phyloP scores from a whole-genome alignment of 2,113 vertebrate species.

The Sorex araneus region DNA sequence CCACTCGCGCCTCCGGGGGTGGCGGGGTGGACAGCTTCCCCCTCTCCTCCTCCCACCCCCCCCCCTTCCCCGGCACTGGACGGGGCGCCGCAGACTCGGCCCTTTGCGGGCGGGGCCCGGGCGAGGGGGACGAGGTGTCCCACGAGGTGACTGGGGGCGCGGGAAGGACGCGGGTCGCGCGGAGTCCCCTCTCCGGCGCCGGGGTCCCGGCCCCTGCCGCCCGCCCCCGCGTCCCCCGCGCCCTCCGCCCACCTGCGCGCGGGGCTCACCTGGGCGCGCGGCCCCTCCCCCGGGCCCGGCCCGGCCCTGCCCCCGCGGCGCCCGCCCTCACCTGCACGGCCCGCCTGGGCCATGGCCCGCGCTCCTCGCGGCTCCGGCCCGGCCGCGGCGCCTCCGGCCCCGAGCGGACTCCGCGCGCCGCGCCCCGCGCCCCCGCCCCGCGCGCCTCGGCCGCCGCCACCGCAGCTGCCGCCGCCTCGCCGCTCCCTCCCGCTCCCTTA shows the following conservation, averaged over 20 bases:
- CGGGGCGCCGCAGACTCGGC: conserved; percentile 45
- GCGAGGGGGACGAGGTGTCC: conserved; percentile 56
- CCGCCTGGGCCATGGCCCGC: conserved; percentile 85
- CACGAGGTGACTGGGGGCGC: conserved; percentile 70
- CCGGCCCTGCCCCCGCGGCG: background rate
- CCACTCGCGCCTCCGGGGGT: background rate
- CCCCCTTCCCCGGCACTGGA: background rate
- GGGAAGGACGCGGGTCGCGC: conserved; percentile 64
- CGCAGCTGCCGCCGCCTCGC: conserved; percentile 81
- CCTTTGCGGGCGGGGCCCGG: background rate
- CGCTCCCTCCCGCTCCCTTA: conserved; percentile 84
- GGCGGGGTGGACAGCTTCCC: background rate
- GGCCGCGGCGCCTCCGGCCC: conserved; percentile 71
- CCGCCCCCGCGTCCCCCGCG: background rate
- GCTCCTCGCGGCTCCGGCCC: conserved; percentile 70
- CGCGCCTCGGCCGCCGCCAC: conserved; percentile 75
- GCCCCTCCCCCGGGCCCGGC: background rate
- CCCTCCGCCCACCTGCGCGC: conserved; percentile 67
- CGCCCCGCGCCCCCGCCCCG: conserved; percentile 78
- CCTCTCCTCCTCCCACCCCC: too few species aligned
- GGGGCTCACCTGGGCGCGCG: conserved; percentile 54
- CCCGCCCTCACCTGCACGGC: conserved; percentile 85
- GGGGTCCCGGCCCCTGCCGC: background rate
- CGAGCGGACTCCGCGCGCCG: conserved; percentile 71
- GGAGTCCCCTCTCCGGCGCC: background rate